Evolutionary conservation across 2,797 vertebrate genomes (phyloP).

Genomic region (Cercopithecus mitis): DNA sequence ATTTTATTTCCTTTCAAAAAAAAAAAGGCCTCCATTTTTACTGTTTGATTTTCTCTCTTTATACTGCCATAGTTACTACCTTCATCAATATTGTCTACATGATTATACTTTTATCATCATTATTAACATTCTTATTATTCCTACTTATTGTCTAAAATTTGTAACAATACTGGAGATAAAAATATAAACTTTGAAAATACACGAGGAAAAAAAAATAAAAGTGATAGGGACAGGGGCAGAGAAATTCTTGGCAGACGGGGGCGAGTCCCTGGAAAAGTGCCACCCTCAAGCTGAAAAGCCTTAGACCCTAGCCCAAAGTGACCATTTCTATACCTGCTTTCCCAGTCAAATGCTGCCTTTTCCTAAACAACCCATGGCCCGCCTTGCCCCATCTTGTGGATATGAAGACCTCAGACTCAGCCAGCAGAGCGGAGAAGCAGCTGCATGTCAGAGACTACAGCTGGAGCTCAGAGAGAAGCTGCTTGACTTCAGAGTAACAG

Average conservation of each 20-base stretch:
- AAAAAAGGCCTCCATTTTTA: not conserved
- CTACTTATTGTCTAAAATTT: not conserved
- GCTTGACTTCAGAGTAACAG: not conserved
- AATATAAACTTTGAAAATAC: not conserved
- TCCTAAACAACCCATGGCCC: not conserved
- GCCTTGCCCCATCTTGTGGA: accelerated
- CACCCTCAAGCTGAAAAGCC: not conserved
- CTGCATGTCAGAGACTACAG: not conserved
- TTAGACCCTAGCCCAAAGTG: not conserved
- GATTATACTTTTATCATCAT: not conserved
- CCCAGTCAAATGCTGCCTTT: not conserved
- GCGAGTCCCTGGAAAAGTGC: not conserved
- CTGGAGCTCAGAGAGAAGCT: not conserved
- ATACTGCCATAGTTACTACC: not conserved
- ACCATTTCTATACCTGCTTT: not conserved
- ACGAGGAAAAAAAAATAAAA: not conserved
- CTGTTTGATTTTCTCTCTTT: not conserved
- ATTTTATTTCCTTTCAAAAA: not conserved
- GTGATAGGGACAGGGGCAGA: not conserved
- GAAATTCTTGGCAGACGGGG: not conserved
- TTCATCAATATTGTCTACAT: not conserved
- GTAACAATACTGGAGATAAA: not conserved
- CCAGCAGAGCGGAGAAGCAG: not conserved
- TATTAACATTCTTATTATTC: not conserved
- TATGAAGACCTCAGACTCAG: not conserved